Evolutionary conservation across 2,113 vertebrate species (phyloP), one percentile per base, ranked within the genome.

Genomic region (Ameiurus melas): DNA sequence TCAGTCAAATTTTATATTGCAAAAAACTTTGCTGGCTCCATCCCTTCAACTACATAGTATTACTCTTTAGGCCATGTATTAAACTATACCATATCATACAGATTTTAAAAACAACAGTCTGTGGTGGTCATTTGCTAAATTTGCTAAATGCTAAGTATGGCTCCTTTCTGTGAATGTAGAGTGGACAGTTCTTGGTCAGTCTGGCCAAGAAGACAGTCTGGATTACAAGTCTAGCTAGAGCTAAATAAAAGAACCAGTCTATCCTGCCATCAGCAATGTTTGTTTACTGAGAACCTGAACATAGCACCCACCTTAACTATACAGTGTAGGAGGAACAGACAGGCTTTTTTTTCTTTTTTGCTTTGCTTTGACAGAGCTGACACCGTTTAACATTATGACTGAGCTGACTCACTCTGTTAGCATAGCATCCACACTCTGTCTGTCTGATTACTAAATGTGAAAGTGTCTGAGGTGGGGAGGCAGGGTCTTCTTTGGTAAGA

Each of bases 371-470:
- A 79, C 43, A 53, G 27, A 53, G 27, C 27, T 30, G 47, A 80
- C 51, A 79, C 7, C 6, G 27, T 78, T 79, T 30, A 79, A 53
- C 51, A n/a, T 51, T 13, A 2, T 9, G 30, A 58, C 55, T 60
- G 33, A 58, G 30, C 10, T 82, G 55, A 82, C 30, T 82, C 80
- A 82, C 10, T 60, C 10, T 36, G 30, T 81, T 60, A 60, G 20
- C 80, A 60, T 39, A 60, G 20, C 80, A 39, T 60, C 5, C 20
- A 39, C 55, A 82, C 30, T 17, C 30, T 17, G 55, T 10, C 78
- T 33, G 53, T 82, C 80, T 82, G 57, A 82, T 82, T 82, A 60
- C 10, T 62, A 39, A 7, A 62, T 83, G 80, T 62, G 80, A 62
- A 83, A 39, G 36, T 43, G 33, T 83, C 58, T 62, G 57, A 62